phyloP scores from a whole-genome alignment of 2,888 invertebrate species.

The Nebria brevicollis region DNA sequence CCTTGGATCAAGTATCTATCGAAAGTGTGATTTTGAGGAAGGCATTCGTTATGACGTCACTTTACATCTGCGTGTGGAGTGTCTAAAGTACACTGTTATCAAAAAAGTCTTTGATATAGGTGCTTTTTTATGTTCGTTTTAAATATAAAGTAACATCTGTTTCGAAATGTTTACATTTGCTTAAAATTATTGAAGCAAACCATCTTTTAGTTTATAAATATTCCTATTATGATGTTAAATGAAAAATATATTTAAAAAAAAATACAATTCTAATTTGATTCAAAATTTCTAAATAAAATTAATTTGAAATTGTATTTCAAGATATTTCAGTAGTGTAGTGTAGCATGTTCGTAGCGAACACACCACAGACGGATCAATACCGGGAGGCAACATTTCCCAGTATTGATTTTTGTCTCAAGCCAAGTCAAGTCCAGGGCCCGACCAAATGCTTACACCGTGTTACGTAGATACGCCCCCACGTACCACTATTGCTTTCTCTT shows the following conservation, averaged over 20 bases:
- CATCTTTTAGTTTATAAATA: no score
- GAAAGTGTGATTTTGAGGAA: neutral
- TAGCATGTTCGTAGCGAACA: neutral
- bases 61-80: neutral
- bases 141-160: neutral
- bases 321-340: neutral
- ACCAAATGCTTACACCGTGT: slow-evolving; percentile 26
- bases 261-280: no score
- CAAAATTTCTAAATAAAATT: neutral
- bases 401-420: slow-evolving; percentile 31
- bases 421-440: slow-evolving; percentile 44
- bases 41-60: neutral
- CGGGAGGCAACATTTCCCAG: slow-evolving; percentile 21
- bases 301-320: neutral
- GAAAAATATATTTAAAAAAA: no score
- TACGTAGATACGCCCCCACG: slow-evolving; percentile 14
- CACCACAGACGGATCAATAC: slow-evolving; percentile 36
- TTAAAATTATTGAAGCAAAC: no score
- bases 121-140: neutral
- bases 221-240: no score
- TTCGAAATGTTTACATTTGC: neutral
- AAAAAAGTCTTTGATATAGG: neutral
- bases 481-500: slow-evolving; percentile 25
- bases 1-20: neutral
- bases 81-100: neutral